Base-by-base conservation (phyloP, 2,888 invertebrate species). In the Apocheima hispidaria region DNA sequence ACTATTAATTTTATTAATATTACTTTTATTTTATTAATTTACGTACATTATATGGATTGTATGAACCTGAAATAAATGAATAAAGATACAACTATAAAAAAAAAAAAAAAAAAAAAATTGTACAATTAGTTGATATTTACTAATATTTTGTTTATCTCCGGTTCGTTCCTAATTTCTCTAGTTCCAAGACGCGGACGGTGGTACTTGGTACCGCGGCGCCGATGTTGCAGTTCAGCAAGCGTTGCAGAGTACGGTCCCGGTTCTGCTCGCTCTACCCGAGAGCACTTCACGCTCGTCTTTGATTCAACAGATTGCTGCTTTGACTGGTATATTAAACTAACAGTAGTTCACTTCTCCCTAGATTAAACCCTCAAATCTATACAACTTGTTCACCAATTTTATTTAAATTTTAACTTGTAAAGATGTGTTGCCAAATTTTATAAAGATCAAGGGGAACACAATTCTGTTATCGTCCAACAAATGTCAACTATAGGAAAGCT, bases 261-360 rank as follows among this genome's bases (percentile, higher is more conserved):
- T 51, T 10, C 23, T 55, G n/a, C n/a, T 54, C 5, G 60, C 60
- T 4, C 44, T 30, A 10, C 36, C 36, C 1, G 36, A 44, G 30
- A 9, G 1, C 12, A 16, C 30, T 6, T 12, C 16, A 10, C 26
- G 9, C 9, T 4, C 2, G 7, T 23, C 60, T n/a, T 28, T 56
- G n/a, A 7, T 56, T 33, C 61, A 49, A n/a, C 48, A 53, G 20
- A 49, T 57, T 21, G 48, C 48, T 7, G 30, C 26, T 28, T n/a
- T 53, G 2, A 30, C 49, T 30, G 52, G 56, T 62, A 30, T 1
- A n/a, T 20, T 43, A 2, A 7, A n/a, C 38, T 41, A 41, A 18
- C 2, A 38, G 1, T 3, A 18, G 2, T 3, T 10, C 3, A 18
- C 16, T 9, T 2, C 14, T 3, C 18, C 2, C 7, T 35, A n/a